Conservation (phyloP, 2,113 vertebrate species). For the Melanostigma gelatinosum region DNA sequence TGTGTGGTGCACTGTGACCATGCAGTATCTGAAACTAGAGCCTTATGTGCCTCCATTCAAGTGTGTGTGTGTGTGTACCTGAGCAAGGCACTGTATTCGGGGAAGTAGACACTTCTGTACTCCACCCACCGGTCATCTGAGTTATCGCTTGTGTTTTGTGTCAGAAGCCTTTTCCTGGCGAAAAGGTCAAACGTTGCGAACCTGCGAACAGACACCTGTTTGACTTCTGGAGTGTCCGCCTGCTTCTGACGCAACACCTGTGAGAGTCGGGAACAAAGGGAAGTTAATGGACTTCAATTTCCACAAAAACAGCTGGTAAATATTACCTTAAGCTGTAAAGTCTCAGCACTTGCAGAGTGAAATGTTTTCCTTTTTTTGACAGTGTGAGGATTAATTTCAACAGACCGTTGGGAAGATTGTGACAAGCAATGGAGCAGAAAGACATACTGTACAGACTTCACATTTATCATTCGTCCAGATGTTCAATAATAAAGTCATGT, state of each 20-base stretch:
- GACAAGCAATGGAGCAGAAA: not conserved
- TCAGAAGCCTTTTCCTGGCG: conserved; percentile 77
- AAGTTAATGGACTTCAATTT: not conserved
- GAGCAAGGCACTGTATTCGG: conserved; percentile 89
- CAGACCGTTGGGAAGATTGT: not conserved
- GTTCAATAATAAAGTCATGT: not conserved
- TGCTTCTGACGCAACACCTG: conserved; percentile 92
- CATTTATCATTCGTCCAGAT: not conserved
- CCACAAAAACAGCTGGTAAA: not conserved
- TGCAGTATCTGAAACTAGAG: conserved; percentile 21
- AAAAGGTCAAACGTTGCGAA: conserved; percentile 95
- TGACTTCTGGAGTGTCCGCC: conserved; percentile 85
- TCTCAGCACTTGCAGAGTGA: not conserved
- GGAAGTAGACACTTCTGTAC: conserved; percentile 90
- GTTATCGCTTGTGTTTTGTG: conserved; percentile 78
- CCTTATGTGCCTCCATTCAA: not conserved
- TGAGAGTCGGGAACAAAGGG: conserved; percentile 39
- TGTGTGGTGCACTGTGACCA: not conserved
- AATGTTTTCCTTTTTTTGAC: not conserved
- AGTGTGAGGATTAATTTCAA: not conserved
- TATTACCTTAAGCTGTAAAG: not conserved
- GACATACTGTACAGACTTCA: not conserved
- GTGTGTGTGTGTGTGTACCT: conserved; percentile 80
- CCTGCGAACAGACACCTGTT: conserved; percentile 90
- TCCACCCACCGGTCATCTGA: conserved; percentile 87